Base-by-base conservation (phyloP, 2,888 invertebrate genomes). In the Hyalella azteca region DNA sequence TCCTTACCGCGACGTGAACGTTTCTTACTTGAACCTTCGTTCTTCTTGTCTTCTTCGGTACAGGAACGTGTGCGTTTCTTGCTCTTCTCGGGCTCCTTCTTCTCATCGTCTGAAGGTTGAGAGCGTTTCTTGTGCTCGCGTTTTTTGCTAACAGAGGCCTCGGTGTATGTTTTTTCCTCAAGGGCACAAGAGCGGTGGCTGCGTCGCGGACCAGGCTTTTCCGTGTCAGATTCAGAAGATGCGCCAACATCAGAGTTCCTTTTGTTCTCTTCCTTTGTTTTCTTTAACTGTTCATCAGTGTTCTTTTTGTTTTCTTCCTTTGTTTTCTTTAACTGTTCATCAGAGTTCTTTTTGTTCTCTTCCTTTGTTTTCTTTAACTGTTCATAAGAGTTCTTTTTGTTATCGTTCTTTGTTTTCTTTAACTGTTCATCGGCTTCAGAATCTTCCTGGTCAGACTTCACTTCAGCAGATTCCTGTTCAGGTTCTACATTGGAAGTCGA, bases 1-100 rank as follows among this genome's bases (percentile, higher is more conserved):
- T 78, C 78, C 41, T 40, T 66, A 66, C 39, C 45, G 11, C 36
- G 32, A 13, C 66, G 66, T n/a, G 32, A 36, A 7, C 66, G 66
- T 36, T 66, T 66, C 15, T n/a, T 36, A 36, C 66, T 32, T 0
- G 32, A 36, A 66, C 15, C 13, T 32, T 41, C 73, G 40, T 22
- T 45, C 0, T 75, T 26, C 26, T 75, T 19, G 41, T 75, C 75
- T 19, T 75, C 75, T 22, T 40, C 22, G 39, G 26, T 45, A 26
- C 41, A 75, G 15, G 41, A 41, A 4, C 75, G 22, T 26, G 40
- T 75, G 36, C 75, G 41, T 39, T 75, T 48, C 22, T n/a, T n/a
- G n/a, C n/a, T n/a, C n/a, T n/a, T n/a, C 36, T 75, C 15, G 41
- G 15, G 7, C 3, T 19, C 19, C 75, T 41, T 75, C 26, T 40